These are phyloP conservation scores for Apodemus sylvaticus DNA, from an alignment of 2,113 vertebrate species.

Conservation along the genomic window DNA sequence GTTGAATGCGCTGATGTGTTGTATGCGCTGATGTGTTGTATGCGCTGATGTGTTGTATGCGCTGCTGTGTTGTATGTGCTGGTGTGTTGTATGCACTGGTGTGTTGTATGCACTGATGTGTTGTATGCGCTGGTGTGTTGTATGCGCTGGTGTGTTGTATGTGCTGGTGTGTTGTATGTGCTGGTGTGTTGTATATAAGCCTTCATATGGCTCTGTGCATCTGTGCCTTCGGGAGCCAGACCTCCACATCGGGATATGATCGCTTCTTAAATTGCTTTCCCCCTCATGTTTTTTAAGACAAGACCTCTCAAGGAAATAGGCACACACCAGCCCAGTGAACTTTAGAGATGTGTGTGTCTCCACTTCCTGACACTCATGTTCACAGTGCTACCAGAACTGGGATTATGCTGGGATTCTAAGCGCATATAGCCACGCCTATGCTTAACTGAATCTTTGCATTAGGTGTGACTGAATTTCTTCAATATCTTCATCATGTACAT, in stretches of 20 bases:
- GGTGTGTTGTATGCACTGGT: too few relatives aligned
- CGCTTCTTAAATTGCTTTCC: not conserved
- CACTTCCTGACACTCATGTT: not conserved
- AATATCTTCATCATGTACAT: not conserved
- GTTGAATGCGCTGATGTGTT: too few relatives aligned
- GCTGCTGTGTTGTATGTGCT: too few relatives aligned
- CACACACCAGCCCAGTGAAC: not conserved
- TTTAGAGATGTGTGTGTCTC: not conserved
- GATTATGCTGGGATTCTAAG: not conserved
- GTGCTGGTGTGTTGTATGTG: too few relatives aligned
- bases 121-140: too few relatives aligned
- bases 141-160: too few relatives aligned
- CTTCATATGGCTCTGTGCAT: too few relatives aligned
- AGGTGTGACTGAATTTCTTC: not conserved
- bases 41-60: too few relatives aligned
- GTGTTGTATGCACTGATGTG: too few relatives aligned
- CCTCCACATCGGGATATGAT: not conserved
- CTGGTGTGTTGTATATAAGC: not conserved
- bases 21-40: too few relatives aligned
- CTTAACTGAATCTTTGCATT: not conserved
- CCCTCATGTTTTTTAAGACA: not conserved
- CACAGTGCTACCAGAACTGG: not conserved
- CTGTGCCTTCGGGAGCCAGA: not conserved
- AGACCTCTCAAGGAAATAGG: not conserved
- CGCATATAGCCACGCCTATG: accelerated